phyloP scores from a whole-genome alignment of 2,888 invertebrate species.

The Tillus elongatus region DNA sequence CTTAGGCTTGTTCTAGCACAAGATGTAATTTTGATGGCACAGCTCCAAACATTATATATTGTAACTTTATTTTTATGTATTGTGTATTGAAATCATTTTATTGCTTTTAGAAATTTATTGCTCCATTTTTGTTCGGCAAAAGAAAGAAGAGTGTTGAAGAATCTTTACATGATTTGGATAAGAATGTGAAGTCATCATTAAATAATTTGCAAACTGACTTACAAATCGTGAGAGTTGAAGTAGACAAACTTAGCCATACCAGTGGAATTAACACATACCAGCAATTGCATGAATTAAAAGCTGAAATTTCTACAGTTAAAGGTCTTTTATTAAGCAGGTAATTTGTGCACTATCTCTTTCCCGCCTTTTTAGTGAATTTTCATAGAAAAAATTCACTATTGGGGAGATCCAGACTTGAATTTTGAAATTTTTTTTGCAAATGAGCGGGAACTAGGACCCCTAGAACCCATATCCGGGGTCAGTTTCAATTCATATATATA shows the following conservation, averaged over 20 bases:
- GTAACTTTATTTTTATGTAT: too few species aligned
- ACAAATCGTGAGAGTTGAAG: constrained; percentile 54
- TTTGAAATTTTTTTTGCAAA: too few species aligned
- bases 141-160: constrained; percentile 58
- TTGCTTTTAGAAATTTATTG: constrained; percentile 58
- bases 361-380: too few species aligned
- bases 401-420: too few species aligned
- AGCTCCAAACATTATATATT: too few species aligned
- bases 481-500: too few species aligned
- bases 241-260: constrained; percentile 47
- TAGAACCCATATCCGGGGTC: too few species aligned
- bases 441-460: too few species aligned
- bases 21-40: too few species aligned
- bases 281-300: constrained; percentile 58
- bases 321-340: constrained; percentile 63
- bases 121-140: constrained; percentile 58
- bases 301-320: constrained; percentile 63
- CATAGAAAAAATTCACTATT: constrained; percentile 4
- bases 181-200: constrained; percentile 52
- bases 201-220: constrained; percentile 56
- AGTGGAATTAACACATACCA: constrained; percentile 44
- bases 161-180: constrained; percentile 57
- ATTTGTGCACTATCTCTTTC: too few species aligned
- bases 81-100: too few species aligned
- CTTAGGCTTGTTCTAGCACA: too few species aligned